phyloP scores from a whole-genome alignment of 2,797 vertebrate species.

The Microctenopoma stevenorrisi region DNA sequence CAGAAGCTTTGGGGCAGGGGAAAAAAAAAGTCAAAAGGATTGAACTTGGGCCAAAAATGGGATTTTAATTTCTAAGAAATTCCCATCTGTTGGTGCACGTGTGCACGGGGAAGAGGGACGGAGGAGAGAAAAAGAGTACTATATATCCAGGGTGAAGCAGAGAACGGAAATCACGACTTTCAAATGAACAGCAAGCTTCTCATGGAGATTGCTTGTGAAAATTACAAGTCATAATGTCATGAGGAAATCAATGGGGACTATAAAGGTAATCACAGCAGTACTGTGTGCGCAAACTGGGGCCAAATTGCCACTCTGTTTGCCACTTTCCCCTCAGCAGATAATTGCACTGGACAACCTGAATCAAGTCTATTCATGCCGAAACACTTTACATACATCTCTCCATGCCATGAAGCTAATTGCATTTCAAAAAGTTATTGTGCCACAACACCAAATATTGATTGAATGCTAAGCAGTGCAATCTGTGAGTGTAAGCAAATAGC shows the following conservation, averaged over 20 bases:
- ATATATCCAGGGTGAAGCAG: constrained; percentile 33
- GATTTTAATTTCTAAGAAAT: constrained; percentile 79
- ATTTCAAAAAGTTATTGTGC: constrained; percentile 77
- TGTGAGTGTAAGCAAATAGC: constrained; percentile 72
- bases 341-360: constrained; percentile 83
- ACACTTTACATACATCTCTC: constrained; percentile 78
- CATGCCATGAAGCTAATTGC: constrained; percentile 78
- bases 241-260: constrained; percentile 79
- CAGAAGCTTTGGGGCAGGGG: constrained; percentile 48
- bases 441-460: constrained; percentile 80
- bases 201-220: constrained; percentile 79
- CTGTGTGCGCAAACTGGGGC: constrained; percentile 62
- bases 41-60: constrained; percentile 72
- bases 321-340: constrained; percentile 74
- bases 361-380: constrained; percentile 79
- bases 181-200: constrained; percentile 77
- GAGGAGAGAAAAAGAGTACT: constrained; percentile 27
- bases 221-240: constrained; percentile 84
- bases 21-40: constrained; percentile 45
- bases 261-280: constrained; percentile 82
- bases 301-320: constrained; percentile 79
- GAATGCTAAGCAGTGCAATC: constrained; percentile 79
- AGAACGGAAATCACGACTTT: constrained; percentile 74
- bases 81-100: constrained; percentile 74
- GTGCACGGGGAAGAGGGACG: constrained; percentile 36